Conservation (phyloP, 2,888 invertebrate genomes). For the Mesodorylaimus sp. region DNA sequence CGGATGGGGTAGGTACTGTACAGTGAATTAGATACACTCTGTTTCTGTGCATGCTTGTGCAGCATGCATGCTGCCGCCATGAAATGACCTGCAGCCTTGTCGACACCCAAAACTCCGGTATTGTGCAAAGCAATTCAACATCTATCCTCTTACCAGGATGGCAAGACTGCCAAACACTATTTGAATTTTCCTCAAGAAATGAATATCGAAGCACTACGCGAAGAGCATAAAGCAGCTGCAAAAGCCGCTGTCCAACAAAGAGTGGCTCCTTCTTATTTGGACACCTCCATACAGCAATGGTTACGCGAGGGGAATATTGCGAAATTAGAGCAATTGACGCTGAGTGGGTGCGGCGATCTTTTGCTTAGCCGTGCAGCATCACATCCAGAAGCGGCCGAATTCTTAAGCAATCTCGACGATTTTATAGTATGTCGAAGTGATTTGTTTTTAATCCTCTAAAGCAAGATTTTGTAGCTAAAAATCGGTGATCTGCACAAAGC, state of each 20-base stretch:
- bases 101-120: no score
- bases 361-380: slow-evolving; percentile 49
- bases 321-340: slow-evolving; percentile 63
- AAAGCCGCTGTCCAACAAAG: slow-evolving; percentile 27
- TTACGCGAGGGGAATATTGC: slow-evolving; percentile 74
- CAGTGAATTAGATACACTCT: no score
- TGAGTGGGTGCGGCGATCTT: slow-evolving; percentile 71
- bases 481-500: slow-evolving; percentile 68
- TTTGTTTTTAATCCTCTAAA: neutral
- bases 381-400: slow-evolving; percentile 48
- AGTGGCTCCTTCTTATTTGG: slow-evolving; percentile 27
- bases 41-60: no score
- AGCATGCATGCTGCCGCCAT: no score
- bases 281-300: slow-evolving; percentile 79
- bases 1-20: slow-evolving; percentile 39
- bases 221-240: slow-evolving; percentile 25
- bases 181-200: slow-evolving; percentile 30
- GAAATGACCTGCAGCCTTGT: no score
- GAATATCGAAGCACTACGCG: slow-evolving; percentile 25
- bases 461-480: slow-evolving; percentile 48
- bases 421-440: slow-evolving; percentile 5
- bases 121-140: no score
- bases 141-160: slow-evolving; percentile 22
- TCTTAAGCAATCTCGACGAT: no score
- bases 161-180: slow-evolving; percentile 32